A percentile compares a stretch with the other conserved stretches of the same genome.
Evolutionary conservation across 1,140 invertebrate genomes (phyloP).

Genomic region (Lithobius niger): DNA sequence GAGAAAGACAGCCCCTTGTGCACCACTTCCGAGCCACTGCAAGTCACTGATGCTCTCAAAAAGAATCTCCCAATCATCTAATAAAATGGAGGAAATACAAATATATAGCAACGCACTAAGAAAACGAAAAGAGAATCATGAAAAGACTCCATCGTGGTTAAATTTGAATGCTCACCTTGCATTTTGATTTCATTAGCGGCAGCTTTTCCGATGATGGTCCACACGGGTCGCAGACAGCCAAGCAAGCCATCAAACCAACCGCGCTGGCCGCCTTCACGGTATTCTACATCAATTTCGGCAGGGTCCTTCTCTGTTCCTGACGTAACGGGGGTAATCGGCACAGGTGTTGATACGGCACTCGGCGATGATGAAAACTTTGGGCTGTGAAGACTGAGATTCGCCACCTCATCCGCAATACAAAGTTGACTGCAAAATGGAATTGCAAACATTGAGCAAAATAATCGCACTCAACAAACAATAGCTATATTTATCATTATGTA

Average conservation of each 20-base stretch:
- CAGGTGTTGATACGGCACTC: slow-evolving; percentile 10
- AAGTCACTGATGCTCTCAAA: slow-evolving; percentile 85
- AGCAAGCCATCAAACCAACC: slow-evolving; percentile 69
- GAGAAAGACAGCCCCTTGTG: slow-evolving; percentile 90
- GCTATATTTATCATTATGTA: slow-evolving; percentile 5
- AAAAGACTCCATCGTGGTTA: neutral
- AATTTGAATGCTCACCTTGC: slow-evolving; percentile 21
- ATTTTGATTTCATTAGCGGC: slow-evolving; percentile 50
- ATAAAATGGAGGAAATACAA: neutral
- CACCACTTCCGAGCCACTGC: slow-evolving; percentile 85
- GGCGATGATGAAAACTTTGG: neutral
- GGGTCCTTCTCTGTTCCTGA: slow-evolving; percentile 18
- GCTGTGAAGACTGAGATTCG: neutral
- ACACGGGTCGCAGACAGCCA: slow-evolving; percentile 70
- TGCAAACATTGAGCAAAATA: neutral
- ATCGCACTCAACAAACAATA: neutral
- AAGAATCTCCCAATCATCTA: slow-evolving; percentile 84
- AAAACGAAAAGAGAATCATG: neutral
- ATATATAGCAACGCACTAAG: neutral
- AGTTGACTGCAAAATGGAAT: slow-evolving; percentile 5
- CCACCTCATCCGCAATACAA: slow-evolving; percentile 7
- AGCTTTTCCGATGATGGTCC: slow-evolving; percentile 69
- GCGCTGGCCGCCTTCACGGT: slow-evolving; percentile 21
- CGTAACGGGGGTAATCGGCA: slow-evolving; percentile 24
- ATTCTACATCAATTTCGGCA: slow-evolving; percentile 22